Evolutionary conservation across 2,888 invertebrate species (phyloP).

Genomic region (Sympetrum striolatum): DNA sequence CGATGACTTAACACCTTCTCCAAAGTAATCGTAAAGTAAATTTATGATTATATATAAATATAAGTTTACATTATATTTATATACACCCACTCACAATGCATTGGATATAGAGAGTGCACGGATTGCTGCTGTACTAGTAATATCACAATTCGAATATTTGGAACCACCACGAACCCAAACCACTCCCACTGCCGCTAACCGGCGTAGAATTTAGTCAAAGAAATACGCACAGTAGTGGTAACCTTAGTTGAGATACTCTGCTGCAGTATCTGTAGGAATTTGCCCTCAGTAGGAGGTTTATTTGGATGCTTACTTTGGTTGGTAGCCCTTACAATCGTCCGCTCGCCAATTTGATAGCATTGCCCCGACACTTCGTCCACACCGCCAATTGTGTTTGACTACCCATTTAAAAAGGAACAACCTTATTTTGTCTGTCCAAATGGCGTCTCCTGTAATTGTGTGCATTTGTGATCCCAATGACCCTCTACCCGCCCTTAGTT

Average conservation of each 20-base stretch:
- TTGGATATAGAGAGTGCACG: constrained; percentile 43
- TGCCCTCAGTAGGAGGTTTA: constrained; percentile 27
- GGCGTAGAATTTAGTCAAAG: constrained; percentile 25
- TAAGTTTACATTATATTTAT: constrained; percentile 12
- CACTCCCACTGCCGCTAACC: constrained; percentile 38
- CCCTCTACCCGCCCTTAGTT: neutral
- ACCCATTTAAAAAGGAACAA: neutral
- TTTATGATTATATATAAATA: constrained; percentile 32
- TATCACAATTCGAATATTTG: constrained; percentile 22
- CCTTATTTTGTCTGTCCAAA: neutral
- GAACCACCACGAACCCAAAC: neutral
- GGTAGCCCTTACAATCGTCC: constrained; percentile 15
- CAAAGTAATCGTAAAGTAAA: constrained; percentile 37
- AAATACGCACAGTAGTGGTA: constrained; percentile 39
- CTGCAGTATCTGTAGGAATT: constrained; percentile 40
- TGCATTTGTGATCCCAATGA: neutral
- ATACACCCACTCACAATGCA: constrained; percentile 29
- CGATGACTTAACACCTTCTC: constrained; percentile 37
- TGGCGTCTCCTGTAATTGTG: neutral
- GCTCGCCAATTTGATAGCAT: constrained; percentile 9
- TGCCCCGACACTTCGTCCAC: neutral
- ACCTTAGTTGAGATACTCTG: constrained; percentile 29
- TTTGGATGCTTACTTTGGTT: constrained; percentile 26
- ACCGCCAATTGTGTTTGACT: neutral
- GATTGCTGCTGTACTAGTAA: constrained; percentile 41